Percentiles rank a stretch among this genome's conserved stretches.
These are phyloP conservation scores for Glandiceps talaboti DNA, from an alignment of 53 echinoderm and acorn worm species.

Conservation along the genomic window DNA sequence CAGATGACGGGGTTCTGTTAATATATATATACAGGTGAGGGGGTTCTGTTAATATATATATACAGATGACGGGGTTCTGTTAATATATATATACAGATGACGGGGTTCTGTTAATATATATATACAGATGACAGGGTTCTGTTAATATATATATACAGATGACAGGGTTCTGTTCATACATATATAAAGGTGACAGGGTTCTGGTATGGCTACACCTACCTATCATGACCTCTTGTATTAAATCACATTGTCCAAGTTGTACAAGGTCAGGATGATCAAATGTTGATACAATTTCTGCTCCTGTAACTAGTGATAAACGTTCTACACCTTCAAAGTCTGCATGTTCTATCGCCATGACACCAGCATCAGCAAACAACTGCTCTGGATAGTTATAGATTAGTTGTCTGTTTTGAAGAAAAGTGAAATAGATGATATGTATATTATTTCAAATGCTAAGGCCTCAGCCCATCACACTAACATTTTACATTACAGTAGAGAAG, in stretches of 20 bases:
- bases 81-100: no score
- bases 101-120: no score
- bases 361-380: constrained; percentile 85
- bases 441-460: background rate
- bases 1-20: no score
- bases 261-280: constrained; percentile 90
- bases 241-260: constrained; percentile 71
- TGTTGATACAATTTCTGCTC: constrained; percentile 96
- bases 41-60: no score
- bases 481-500: background rate
- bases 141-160: no score
- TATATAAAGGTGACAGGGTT: no score
- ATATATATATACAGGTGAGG: no score
- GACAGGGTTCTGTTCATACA: no score
- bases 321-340: constrained; percentile 98
- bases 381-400: constrained; percentile 98
- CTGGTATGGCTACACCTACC: no score
- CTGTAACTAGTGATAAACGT: constrained; percentile 71
- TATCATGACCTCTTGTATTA: constrained; percentile 92
- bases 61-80: no score
- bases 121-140: no score
- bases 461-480: no score
- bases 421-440: background rate
- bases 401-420: constrained; percentile 29
- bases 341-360: constrained; percentile 96